Evolutionary conservation across 2,797 vertebrate species (phyloP).

Genomic region (Takifugu ocellatus): DNA sequence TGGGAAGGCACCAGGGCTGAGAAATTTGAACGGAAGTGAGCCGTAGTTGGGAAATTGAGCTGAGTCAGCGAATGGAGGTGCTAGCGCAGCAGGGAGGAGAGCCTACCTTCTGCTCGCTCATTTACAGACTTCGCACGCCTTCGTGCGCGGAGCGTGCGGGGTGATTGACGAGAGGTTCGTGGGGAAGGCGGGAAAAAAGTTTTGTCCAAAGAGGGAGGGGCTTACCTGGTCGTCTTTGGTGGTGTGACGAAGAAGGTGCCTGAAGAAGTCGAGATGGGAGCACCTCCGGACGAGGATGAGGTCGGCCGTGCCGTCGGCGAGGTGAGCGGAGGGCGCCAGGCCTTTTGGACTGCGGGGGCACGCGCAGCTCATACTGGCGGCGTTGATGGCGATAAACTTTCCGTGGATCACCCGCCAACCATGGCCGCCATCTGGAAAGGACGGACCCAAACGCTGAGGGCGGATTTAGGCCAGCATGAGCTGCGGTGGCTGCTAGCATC

Average conservation of each 20-base stretch:
- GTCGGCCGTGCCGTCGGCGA: constrained; percentile 89
- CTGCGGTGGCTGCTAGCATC: too few relatives aligned
- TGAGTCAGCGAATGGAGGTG: constrained; percentile 60
- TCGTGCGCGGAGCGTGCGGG: constrained; percentile 13
- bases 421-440: not conserved
- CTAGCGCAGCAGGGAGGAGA: constrained; percentile 59
- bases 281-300: constrained; percentile 94
- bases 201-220: not conserved
- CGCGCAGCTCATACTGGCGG: constrained; percentile 90
- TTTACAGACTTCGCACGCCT: constrained; percentile 34
- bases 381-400: constrained; percentile 92
- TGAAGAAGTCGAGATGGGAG: constrained; percentile 87
- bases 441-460: not conserved
- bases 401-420: constrained; percentile 84
- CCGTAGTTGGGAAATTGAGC: constrained; percentile 51
- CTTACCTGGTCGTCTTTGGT: constrained; percentile 89
- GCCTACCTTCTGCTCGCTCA: constrained; percentile 48
- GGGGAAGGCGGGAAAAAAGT: not conserved
- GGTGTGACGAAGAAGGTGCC: constrained; percentile 88
- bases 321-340: constrained; percentile 90
- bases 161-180: constrained; percentile 20
- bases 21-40: constrained; percentile 66
- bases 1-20: constrained; percentile 56
- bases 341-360: constrained; percentile 89
- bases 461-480: too few relatives aligned